Evolutionary conservation across 2,888 invertebrate genomes (phyloP), one percentile per base, ranked within the genome.

Genomic region (Xylophagus ater): DNA sequence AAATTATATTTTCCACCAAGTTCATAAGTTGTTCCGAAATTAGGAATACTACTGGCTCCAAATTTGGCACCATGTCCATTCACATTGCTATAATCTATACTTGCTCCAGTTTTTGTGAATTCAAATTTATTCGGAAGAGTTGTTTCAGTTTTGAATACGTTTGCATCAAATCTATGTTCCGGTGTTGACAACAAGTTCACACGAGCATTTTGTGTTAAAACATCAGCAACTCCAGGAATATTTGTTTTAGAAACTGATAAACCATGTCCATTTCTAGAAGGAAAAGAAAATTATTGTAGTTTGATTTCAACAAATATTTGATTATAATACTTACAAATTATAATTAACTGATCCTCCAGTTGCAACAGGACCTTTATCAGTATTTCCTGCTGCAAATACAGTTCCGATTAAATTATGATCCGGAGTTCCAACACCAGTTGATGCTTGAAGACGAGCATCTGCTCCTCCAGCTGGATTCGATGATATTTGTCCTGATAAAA

Each of bases 1-100:
- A 60, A 37, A 34, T 60, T 61, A 2, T 52, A 56, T 3, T 17
- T 50, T 3, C 50, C 59, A 3, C 33, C 41, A 12, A 53, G 49
- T 29, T 52, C 48, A 31, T 52, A 39, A 1, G 48, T 49, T 8
- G 51, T 24, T 36, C 55, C 46, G 10, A 48, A 44, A 34, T 58
- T 45, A 2, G 60, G 57, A 15, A 56, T 46, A 15, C 50, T 51
- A 21, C 42, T 50, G 1, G 52, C 47, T 4, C 53, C 53, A 41
- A 59, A 3, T 0, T 51, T 38, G 4, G 53, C 56, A 6, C 50
- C 48, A 34, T 58, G 53, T 4, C 58, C 57, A 9, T 33, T 37
- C 2, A 47, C 31, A 13, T 50, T 44, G n/a, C 48, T 48, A 43
- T 54, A 45, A 18, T 51, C 52, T 10, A 57, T 28, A 3, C 52